Evolutionary conservation across 1,140 invertebrate species (phyloP).

Genomic region (Amphibalanus amphitrite): DNA sequence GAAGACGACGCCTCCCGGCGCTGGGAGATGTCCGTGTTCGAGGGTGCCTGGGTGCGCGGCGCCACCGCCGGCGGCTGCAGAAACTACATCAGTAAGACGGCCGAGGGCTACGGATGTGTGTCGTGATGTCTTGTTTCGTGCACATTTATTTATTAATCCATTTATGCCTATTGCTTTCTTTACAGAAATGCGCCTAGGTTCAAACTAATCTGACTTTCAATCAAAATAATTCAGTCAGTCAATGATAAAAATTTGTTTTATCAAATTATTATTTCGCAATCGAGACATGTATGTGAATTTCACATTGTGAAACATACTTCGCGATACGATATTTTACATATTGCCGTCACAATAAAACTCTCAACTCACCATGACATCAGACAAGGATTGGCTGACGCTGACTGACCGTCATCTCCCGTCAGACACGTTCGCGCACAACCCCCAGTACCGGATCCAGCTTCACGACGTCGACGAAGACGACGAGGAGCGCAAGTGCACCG

Average conservation of each 20-base stretch:
- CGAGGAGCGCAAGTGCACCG: constrained; percentile 70
- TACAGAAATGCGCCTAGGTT: constrained; percentile 1
- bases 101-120: background rate
- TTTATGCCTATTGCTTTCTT: no score
- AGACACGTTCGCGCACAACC: constrained; percentile 89
- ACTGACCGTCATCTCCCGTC: no score
- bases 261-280: no score
- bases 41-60: constrained; percentile 75
- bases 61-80: constrained; percentile 93
- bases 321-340: no score
- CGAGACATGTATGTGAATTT: no score
- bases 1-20: constrained; percentile 34
- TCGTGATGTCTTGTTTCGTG: no score
- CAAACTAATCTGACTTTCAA: background rate
- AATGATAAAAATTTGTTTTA: no score
- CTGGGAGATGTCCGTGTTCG: constrained; percentile 86
- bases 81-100: constrained; percentile 58
- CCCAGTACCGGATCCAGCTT: constrained; percentile 82
- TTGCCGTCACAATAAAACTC: no score
- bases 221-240: no score
- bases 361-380: no score
- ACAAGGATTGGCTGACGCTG: no score
- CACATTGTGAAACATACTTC: no score
- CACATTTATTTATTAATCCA: constrained; percentile 4
- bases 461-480: constrained; percentile 79